Evolutionary conservation across 2,888 invertebrate species (phyloP).

Genomic region (Artemia sinica): DNA sequence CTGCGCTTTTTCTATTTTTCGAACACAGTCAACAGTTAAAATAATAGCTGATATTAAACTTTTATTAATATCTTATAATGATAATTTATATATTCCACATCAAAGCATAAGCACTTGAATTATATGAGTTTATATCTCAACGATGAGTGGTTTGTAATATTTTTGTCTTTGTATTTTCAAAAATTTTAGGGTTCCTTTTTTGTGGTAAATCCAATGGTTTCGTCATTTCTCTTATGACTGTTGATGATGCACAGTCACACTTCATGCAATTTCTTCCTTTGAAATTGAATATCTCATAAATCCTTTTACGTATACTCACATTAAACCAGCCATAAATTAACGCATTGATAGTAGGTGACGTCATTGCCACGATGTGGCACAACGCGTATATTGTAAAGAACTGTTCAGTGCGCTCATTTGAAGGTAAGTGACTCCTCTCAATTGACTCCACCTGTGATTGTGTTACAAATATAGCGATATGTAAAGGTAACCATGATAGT

Average conservation of each 20-base stretch:
- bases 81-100: too few species aligned
- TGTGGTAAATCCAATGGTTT: too few species aligned
- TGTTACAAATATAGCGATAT: conserved; percentile 7
- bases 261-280: neutral
- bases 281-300: neutral
- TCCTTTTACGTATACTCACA: conserved; percentile 6
- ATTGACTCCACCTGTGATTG: neutral
- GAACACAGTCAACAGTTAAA: too few species aligned
- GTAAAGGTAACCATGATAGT: conserved; percentile 15
- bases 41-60: too few species aligned
- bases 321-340: conserved; percentile 17
- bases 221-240: too few species aligned
- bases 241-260: neutral
- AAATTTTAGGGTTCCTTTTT: too few species aligned
- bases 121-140: too few species aligned
- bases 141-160: too few species aligned
- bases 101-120: too few species aligned
- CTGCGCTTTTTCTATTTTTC: too few species aligned
- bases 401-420: conserved; percentile 6
- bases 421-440: neutral
- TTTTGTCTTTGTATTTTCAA: too few species aligned
- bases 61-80: too few species aligned
- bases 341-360: conserved; percentile 16
- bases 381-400: conserved; percentile 13
- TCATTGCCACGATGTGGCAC: conserved; percentile 16